A percentile compares a stretch with the other conserved stretches of the same genome.
Conservation (phyloP, 1,140 invertebrate species). For the Drosophila lacertosa region DNA sequence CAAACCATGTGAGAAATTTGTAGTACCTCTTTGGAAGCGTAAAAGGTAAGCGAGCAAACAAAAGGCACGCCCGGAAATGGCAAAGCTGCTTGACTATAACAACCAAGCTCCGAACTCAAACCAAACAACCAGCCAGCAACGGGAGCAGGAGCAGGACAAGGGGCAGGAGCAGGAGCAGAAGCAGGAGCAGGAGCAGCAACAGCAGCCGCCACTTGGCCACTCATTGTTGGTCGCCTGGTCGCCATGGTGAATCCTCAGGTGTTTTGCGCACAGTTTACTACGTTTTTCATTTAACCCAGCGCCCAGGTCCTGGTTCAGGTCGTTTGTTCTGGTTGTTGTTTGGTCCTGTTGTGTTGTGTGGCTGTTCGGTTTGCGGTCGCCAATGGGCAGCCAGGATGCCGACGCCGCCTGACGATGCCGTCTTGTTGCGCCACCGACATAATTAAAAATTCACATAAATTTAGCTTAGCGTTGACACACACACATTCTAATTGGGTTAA, state of each 20-base stretch:
- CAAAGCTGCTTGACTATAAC: slow-evolving; percentile 76
- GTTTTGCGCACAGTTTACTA: slow-evolving; percentile 83
- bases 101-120: slow-evolving; percentile 24
- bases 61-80: slow-evolving; percentile 79
- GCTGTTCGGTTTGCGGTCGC: slow-evolving; percentile 72
- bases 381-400: slow-evolving; percentile 3
- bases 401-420: slow-evolving; percentile 32
- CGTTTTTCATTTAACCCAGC: slow-evolving; percentile 79
- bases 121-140: slow-evolving; percentile 16
- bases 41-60: slow-evolving; percentile 77
- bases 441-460: slow-evolving; percentile 84
- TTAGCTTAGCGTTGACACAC: slow-evolving; percentile 77
- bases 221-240: slow-evolving; percentile 72
- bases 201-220: slow-evolving; percentile 71
- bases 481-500: slow-evolving; percentile 83
- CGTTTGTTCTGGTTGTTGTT: slow-evolving; percentile 61
- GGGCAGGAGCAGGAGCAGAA: neutral
- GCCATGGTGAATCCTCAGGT: slow-evolving; percentile 83
- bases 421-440: slow-evolving; percentile 48
- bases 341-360: slow-evolving; percentile 24
- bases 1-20: no score
- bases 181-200: slow-evolving; percentile 45
- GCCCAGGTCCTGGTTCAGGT: slow-evolving; percentile 44
- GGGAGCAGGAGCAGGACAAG: neutral
- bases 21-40: no score